phyloP scores from a whole-genome alignment of 2,888 invertebrate species.

The Incurvaria masculella region DNA sequence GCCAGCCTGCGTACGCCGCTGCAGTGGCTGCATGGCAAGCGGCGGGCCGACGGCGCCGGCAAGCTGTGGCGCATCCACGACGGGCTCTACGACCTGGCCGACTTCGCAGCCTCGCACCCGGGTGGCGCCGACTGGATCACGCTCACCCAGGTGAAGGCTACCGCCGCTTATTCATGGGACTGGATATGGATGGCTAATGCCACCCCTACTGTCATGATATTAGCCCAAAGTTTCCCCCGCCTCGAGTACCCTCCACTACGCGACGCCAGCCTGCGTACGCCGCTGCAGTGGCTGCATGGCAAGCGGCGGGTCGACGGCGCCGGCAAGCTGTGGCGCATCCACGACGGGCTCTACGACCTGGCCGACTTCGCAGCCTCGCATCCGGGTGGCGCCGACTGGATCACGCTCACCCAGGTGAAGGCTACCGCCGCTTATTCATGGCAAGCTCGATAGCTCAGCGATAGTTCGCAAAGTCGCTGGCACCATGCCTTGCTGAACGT shows the following conservation, averaged over 20 bases:
- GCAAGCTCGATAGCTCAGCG: too few species aligned
- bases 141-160: conserved; percentile 63
- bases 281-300: conserved; percentile 60
- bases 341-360: conserved; percentile 81
- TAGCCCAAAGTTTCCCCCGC: conserved; percentile 53
- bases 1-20: conserved; percentile 34
- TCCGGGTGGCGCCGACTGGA: conserved; percentile 85
- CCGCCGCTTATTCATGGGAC: too few species aligned
- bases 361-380: conserved; percentile 73
- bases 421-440: too few species aligned
- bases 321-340: conserved; percentile 75
- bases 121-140: conserved; percentile 78
- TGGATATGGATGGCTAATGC: too few species aligned
- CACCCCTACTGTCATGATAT: too few species aligned
- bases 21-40: conserved; percentile 64
- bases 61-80: conserved; percentile 77
- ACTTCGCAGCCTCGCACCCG: conserved; percentile 79
- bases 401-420: conserved; percentile 63
- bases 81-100: conserved; percentile 79
- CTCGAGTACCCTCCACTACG: conserved; percentile 48
- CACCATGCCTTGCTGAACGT: too few species aligned
- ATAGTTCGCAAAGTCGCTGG: too few species aligned
- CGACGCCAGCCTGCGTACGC: conserved; percentile 36
- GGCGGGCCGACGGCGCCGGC: conserved; percentile 68
- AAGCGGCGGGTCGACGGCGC: conserved; percentile 68